Evolutionary conservation across 2,113 vertebrate genomes (phyloP).

Genomic region (Artemisiospiza belli): DNA sequence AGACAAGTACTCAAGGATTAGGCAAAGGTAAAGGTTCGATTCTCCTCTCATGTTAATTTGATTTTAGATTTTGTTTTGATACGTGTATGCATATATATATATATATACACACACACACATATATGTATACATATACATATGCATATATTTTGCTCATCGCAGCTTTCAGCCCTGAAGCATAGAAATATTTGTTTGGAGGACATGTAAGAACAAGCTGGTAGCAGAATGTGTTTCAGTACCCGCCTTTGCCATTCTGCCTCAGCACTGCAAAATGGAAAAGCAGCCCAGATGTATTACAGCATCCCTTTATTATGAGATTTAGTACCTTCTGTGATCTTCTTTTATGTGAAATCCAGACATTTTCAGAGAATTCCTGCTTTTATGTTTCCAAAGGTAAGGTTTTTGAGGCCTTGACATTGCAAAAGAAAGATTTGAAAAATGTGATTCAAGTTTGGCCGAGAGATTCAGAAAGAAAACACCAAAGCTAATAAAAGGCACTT

Average conservation of each 20-base stretch:
- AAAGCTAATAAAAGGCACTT: neutral
- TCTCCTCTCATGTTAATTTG: neutral
- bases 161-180: neutral
- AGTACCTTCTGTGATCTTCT: neutral
- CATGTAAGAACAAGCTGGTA: neutral
- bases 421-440: neutral
- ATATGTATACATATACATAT: too few relatives aligned
- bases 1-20: neutral
- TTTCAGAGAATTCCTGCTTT: neutral
- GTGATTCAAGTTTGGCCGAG: neutral
- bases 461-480: neutral
- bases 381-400: neutral
- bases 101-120: too few relatives aligned
- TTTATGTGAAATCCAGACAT: neutral
- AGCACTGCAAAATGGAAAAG: neutral
- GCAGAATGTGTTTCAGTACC: neutral
- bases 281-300: neutral
- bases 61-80: neutral
- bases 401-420: neutral
- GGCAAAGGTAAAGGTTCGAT: neutral
- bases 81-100: fast-evolving
- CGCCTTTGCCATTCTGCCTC: neutral
- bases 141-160: neutral
- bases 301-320: neutral
- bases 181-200: neutral